Percentiles rank a stretch among this genome's conserved stretches.
phyloP scores from a whole-genome alignment of 2,797 vertebrate species.

The Hydrocynus forskahlii region DNA sequence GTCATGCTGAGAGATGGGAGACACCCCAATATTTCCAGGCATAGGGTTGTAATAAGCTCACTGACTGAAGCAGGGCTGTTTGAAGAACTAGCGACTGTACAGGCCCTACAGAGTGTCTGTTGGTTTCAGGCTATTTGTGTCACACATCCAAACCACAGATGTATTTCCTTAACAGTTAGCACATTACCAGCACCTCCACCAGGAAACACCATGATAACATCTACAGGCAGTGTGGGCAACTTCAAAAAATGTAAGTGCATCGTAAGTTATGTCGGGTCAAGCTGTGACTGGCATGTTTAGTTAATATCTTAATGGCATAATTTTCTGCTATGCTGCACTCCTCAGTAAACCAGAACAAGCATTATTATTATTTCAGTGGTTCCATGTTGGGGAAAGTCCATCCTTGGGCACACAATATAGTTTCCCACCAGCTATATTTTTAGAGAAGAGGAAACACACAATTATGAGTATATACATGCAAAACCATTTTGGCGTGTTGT shows the following conservation, averaged over 20 bases:
- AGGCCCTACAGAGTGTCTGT: constrained; percentile 65
- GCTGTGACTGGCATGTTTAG: constrained; percentile 79
- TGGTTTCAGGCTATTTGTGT: constrained; percentile 43
- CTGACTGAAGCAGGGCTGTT: constrained; percentile 63
- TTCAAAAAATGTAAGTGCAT: constrained; percentile 56
- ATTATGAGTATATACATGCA: constrained; percentile 8
- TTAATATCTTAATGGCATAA: constrained; percentile 70
- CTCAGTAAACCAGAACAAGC: constrained; percentile 76
- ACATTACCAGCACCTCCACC: neutral
- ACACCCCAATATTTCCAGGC: constrained; percentile 55
- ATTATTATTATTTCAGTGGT: constrained; percentile 75
- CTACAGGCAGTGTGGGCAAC: constrained; percentile 56
- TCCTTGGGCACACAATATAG: constrained; percentile 60
- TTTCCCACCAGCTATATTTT: constrained; percentile 79
- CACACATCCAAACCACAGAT: constrained; percentile 6
- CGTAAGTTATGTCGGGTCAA: constrained; percentile 50
- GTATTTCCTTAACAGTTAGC: constrained; percentile 25
- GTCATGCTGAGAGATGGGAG: constrained; percentile 27
- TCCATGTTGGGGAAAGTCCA: constrained; percentile 48
- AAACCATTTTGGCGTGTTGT: neutral
- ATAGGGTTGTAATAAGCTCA: constrained; percentile 59
- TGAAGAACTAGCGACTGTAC: constrained; percentile 62
- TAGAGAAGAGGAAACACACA: constrained; percentile 54
- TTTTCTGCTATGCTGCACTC: constrained; percentile 79
- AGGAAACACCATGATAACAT: constrained; percentile 60